A percentile compares a stretch with the other conserved stretches of the same genome.
Evolutionary conservation across 2,797 vertebrate genomes (phyloP).

Genomic region (Alca torda): DNA sequence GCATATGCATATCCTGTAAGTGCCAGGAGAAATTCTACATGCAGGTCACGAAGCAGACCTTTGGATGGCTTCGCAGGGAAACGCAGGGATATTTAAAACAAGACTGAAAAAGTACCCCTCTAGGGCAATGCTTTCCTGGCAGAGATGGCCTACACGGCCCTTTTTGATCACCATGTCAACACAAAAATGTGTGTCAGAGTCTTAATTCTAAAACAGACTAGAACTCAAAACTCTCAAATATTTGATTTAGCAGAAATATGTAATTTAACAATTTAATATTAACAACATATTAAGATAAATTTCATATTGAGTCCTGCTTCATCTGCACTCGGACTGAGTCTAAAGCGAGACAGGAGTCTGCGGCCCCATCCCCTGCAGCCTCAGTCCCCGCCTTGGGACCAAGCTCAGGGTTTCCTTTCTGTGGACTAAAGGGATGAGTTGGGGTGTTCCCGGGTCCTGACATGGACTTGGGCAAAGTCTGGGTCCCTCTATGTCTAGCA

Average conservation of each 20-base stretch:
- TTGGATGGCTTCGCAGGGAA: background rate
- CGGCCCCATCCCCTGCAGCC: background rate
- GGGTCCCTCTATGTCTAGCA: background rate
- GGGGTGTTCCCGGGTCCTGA: fast-evolving
- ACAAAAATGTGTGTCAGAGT: background rate
- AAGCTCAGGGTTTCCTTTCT: background rate
- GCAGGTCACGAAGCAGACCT: conserved; percentile 8
- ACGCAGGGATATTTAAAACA: background rate
- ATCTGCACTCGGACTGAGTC: background rate
- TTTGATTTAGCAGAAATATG: background rate
- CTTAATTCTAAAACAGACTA: background rate
- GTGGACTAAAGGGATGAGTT: background rate
- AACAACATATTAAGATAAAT: background rate
- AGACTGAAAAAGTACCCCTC: background rate
- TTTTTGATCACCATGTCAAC: background rate
- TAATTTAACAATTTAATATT: background rate
- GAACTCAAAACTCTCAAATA: background rate
- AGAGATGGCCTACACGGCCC: background rate
- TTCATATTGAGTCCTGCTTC: background rate
- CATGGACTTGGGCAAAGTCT: background rate
- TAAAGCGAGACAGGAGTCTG: background rate
- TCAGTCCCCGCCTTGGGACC: background rate
- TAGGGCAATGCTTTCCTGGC: background rate
- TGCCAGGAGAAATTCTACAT: background rate
- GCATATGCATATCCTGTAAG: background rate